These are phyloP conservation scores for Diadumene lineata DNA, from an alignment of 92 coral and sea anemone genomes.

Conservation along the genomic window DNA sequence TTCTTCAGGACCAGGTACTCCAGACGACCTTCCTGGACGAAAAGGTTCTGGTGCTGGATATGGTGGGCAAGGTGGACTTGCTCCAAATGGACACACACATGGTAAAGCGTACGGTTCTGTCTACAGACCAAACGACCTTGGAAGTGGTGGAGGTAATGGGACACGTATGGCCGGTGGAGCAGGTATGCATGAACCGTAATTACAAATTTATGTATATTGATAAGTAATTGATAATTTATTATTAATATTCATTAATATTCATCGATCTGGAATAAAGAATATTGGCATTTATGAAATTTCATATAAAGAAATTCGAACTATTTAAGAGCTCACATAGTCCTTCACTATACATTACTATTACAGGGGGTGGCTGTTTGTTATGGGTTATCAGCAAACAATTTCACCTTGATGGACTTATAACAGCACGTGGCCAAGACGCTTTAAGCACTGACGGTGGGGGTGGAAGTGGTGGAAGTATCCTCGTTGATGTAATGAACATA, in stretches of 20 bases:
- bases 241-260: too few relatives aligned
- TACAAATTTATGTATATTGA: too few relatives aligned
- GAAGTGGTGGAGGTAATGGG: conserved; percentile 68
- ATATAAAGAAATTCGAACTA: too few relatives aligned
- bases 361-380: conserved; percentile 59
- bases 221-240: too few relatives aligned
- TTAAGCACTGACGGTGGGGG: conserved; percentile 43
- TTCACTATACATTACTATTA: not conserved
- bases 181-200: too few relatives aligned
- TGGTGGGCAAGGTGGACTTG: conserved; percentile 52
- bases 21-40: conserved; percentile 20
- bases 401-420: conserved; percentile 57
- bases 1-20: conserved; percentile 50
- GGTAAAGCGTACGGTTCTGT: conserved; percentile 63
- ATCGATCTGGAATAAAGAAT: too few relatives aligned
- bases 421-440: conserved; percentile 45
- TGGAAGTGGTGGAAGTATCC: conserved; percentile 65
- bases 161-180: conserved; percentile 42
- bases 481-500: conserved; percentile 56
- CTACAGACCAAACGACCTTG: conserved; percentile 51
- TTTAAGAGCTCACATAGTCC: too few relatives aligned
- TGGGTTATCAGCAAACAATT: conserved; percentile 47
- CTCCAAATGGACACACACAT: conserved; percentile 16
- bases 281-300: too few relatives aligned
- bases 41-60: conserved; percentile 69